Conservation (phyloP, 2,888 invertebrate genomes). For the Marasmarcha lunaedactyla region DNA sequence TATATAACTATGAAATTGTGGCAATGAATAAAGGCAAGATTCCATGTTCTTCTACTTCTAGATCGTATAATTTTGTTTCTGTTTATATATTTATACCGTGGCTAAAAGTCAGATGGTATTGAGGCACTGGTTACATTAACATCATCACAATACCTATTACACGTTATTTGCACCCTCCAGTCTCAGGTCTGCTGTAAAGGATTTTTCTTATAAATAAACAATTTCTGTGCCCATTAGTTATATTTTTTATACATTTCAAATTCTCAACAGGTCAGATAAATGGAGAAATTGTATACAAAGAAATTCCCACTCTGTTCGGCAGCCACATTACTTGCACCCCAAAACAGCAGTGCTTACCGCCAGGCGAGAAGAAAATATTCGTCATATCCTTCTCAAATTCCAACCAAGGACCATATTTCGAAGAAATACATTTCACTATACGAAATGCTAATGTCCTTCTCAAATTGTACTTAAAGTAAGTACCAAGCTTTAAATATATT, state of each 20-base stretch:
- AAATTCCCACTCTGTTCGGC: conserved; percentile 62
- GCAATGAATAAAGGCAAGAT: conserved; percentile 63
- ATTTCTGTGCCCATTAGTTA: neutral
- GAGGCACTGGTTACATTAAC: no score
- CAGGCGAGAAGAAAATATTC: conserved; percentile 63
- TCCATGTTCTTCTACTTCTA: no score
- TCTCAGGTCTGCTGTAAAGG: no score
- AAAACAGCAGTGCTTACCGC: conserved; percentile 41
- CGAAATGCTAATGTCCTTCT: conserved; percentile 69
- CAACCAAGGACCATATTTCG: conserved; percentile 72
- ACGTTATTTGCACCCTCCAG: no score
- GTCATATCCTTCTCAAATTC: conserved; percentile 68
- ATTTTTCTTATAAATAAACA: no score
- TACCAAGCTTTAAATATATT: no score
- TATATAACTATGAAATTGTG: conserved; percentile 72
- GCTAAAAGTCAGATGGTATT: no score
- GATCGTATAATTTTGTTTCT: neutral
- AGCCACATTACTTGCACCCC: conserved; percentile 68
- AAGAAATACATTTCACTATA: conserved; percentile 70
- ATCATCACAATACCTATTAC: conserved; percentile 11
- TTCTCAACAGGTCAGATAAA: conserved; percentile 70
- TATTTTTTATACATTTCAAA: conserved; percentile 10
- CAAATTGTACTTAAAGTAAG: conserved; percentile 70
- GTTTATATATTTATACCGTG: no score
- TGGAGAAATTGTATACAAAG: conserved; percentile 62